Evolutionary conservation across 1,140 invertebrate species (phyloP), one percentile per base, ranked within the genome.

Genomic region (Leguminivora glycinivorella): DNA sequence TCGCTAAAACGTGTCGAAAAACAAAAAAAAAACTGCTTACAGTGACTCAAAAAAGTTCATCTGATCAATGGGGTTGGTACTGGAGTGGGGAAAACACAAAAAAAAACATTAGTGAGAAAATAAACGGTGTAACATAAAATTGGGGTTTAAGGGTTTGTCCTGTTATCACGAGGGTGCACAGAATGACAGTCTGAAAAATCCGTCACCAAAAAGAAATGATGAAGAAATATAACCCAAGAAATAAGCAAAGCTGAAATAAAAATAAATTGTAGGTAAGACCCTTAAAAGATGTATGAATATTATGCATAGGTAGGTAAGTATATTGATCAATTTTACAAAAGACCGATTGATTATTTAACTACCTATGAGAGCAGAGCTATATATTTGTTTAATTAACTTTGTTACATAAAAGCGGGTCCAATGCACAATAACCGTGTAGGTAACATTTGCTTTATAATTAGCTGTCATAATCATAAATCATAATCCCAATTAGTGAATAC

Each of bases 41-140:
- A 91, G 87, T 75, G 89, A 91, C 71, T 91, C 89, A 89, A 91
- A 91, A 89, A 89, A 91, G 87, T 89, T 91, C 85, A 91, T 89
- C 87, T 91, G 89, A 91, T 91, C 89, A 84, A 88, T 84, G 78
- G 89, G 89, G 85, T 91, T 91, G 83, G 89, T 91, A 88, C 89
- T 91, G 87, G 87, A 74, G 81, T 76, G 70, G 76, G 69, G 70
- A 60, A 66, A 78, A 81, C 56, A 84, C 84, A 86, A 78, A 79
- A 85, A 82, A 81, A 69, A 83, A 80, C 84, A 88, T 88, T 85
- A 88, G 80, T 84, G 74, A 72, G 79, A 73, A 75, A 72, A 70
- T 67, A 58, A 70, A 74, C 74, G 72, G 70, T 63, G 74, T 79
- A 80, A 73, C 66, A 67, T 75, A 70, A 72, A 67, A 66, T 63